Base-by-base conservation (phyloP, 2,113 vertebrate genomes). In the Vicugna pacos region DNA sequence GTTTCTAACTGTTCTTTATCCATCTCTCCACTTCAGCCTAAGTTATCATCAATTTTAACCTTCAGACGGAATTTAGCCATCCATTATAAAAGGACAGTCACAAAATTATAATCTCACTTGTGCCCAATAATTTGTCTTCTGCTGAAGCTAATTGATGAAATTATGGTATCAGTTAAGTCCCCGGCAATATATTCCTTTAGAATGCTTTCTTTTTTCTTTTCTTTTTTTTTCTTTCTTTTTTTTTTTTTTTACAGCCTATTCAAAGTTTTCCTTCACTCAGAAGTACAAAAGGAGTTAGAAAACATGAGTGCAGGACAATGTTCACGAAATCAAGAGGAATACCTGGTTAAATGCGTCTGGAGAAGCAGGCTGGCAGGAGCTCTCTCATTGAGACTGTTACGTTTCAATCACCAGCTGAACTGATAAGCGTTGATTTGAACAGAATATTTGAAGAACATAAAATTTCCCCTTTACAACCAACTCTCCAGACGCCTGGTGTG, bases 391-490 rank as follows among this genome's bases (percentile, higher is more conserved):
- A 94, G 46, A 60, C 24, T 52, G 11, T 97, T 48, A 88, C 38
- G 52, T 79, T 95, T 94, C 52, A 84, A 14, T 75, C 82, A 35
- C 15, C n/a, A 93, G 30, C 52, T 81, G 26, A 91, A 67, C 19
- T 73, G 42, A 56, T 38, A 94, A 90, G 65, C 94, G 50, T 85
- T 96, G 86, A 70, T 72, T 94, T 91, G 60, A 96, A 94, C 76
- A 96, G 42, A 92, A 81, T 95, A 22, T 81, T 97, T 70, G 96
- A 96, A 64, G 56, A 94, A 91, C 16, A 54, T 81, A 92, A 87
- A 88, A 79, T 89, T 62, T 72, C 24, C 35, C 28, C 14, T 79
- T 96, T 94, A 82, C 20, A 91, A 89, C 22, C 46, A 84, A 30
- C 54, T 91, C 93, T 97, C 81, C 80, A 82, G 48, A 72, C 3